Conservation (phyloP, 37 sponge, comb jelly and placozoan genomes). For the Spongia lamella region DNA sequence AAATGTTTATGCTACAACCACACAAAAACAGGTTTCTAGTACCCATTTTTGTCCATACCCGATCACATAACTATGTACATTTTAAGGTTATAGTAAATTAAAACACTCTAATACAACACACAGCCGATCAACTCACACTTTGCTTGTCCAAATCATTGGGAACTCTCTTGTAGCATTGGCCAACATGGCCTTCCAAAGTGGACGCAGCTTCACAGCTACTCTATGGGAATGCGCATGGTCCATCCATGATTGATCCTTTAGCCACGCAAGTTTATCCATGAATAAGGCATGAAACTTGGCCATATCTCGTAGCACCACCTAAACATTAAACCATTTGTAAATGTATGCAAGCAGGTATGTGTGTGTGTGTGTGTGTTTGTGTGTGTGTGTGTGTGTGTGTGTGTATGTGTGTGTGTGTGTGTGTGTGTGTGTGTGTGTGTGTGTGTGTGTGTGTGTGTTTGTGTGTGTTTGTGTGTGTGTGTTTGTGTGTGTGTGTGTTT, state of each 20-base stretch:
- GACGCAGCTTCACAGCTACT: slow-evolving; percentile 26
- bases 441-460: slow-evolving; percentile 35
- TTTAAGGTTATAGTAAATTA: no score
- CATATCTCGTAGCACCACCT: slow-evolving; percentile 54
- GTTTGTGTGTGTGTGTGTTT: slow-evolving; percentile 29
- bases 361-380: slow-evolving; percentile 22
- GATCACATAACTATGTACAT: no score
- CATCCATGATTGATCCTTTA: slow-evolving; percentile 38
- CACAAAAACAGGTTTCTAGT: no score
- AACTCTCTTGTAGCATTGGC: slow-evolving; percentile 51
- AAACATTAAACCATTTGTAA: neutral
- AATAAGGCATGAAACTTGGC: slow-evolving; percentile 58
- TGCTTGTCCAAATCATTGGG: slow-evolving; percentile 57
- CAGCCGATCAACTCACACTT: no score
- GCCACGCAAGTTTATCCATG: slow-evolving; percentile 20
- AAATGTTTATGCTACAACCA: no score
- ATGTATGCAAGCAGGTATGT: slow-evolving; percentile 2
- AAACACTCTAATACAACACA: neutral
- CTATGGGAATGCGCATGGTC: slow-evolving; percentile 13
- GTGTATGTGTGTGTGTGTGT: slow-evolving; percentile 30
- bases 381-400: slow-evolving; percentile 18
- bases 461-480: slow-evolving; percentile 29
- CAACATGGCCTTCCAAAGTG: slow-evolving; percentile 68
- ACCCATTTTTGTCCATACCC: no score
- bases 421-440: slow-evolving; percentile 35